Conservation (phyloP, 2,888 invertebrate species). For the Phorcus lineatus region DNA sequence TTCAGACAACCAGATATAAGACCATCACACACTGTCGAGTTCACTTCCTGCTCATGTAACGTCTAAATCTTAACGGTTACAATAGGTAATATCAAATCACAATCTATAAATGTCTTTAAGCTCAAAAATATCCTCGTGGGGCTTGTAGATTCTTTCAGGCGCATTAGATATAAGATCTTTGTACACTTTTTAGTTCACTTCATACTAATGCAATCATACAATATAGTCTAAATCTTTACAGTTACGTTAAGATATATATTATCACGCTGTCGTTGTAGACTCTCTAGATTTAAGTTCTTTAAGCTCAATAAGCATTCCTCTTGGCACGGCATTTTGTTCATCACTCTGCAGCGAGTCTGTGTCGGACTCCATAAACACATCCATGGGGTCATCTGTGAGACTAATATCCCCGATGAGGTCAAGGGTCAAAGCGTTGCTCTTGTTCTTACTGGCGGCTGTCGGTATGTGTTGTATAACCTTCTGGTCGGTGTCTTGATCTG, state of each 20-base stretch:
- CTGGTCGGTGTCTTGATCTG: constrained; percentile 59
- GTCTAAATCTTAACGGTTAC: too few species aligned
- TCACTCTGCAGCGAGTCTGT: constrained; percentile 54
- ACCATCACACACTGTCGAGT: too few species aligned
- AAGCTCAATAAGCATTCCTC: constrained; percentile 54
- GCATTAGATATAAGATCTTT: too few species aligned
- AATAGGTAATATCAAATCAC: too few species aligned
- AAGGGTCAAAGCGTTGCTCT: constrained; percentile 55
- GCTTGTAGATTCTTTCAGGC: too few species aligned
- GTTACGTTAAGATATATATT: not conserved
- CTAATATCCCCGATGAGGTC: constrained; percentile 66
- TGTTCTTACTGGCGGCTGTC: constrained; percentile 45
- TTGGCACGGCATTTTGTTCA: constrained; percentile 39
- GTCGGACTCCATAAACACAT: constrained; percentile 55
- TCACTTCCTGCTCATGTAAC: too few species aligned
- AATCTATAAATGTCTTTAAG: too few species aligned
- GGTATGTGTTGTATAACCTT: constrained; percentile 62
- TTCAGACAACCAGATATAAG: too few species aligned
- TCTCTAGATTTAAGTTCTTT: constrained; percentile 28
- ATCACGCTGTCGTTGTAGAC: not conserved
- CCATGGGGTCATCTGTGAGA: constrained; percentile 55
- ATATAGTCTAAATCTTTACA: too few species aligned
- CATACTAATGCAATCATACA: too few species aligned
- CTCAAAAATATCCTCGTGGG: too few species aligned
- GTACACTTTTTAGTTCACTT: too few species aligned